phyloP scores from a whole-genome alignment of 92 coral and sea anemone species.

The Epizoanthus ramosus region DNA sequence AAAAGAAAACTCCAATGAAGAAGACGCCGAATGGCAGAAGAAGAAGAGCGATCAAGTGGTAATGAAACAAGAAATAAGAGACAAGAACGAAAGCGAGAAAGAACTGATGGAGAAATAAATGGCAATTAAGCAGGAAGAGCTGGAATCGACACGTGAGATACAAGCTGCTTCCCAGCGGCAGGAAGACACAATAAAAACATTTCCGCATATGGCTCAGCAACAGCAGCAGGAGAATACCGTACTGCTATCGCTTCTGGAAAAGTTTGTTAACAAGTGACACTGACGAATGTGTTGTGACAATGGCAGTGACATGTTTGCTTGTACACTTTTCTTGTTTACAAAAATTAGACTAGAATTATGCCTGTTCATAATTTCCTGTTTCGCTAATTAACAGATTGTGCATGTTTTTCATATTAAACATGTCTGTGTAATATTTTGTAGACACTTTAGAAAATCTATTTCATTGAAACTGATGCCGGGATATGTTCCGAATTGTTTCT shows the following conservation, averaged over 20 bases:
- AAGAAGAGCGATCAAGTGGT: conserved; percentile 39
- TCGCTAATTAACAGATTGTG: too few species aligned
- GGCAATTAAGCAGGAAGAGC: conserved; percentile 18
- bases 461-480: too few species aligned
- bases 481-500: too few species aligned
- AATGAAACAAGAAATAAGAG: conserved; percentile 33
- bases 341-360: too few species aligned
- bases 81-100: conserved; percentile 29
- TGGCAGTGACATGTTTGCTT: too few species aligned
- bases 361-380: too few species aligned
- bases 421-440: too few species aligned
- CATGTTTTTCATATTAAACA: too few species aligned
- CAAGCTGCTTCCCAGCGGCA: conserved; percentile 39
- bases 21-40: conserved; percentile 21
- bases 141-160: not conserved
- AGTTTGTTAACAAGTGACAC: conserved; percentile 18
- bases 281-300: not conserved
- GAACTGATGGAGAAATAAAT: conserved; percentile 29
- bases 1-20: conserved; percentile 32
- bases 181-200: conserved; percentile 25
- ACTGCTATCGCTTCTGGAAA: conserved; percentile 13
- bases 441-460: too few species aligned
- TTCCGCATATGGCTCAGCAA: conserved; percentile 21
- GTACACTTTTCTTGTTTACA: too few species aligned
- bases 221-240: conserved; percentile 20